phyloP scores from a whole-genome alignment of 2,797 vertebrate genomes.

The Galago senegalensis region DNA sequence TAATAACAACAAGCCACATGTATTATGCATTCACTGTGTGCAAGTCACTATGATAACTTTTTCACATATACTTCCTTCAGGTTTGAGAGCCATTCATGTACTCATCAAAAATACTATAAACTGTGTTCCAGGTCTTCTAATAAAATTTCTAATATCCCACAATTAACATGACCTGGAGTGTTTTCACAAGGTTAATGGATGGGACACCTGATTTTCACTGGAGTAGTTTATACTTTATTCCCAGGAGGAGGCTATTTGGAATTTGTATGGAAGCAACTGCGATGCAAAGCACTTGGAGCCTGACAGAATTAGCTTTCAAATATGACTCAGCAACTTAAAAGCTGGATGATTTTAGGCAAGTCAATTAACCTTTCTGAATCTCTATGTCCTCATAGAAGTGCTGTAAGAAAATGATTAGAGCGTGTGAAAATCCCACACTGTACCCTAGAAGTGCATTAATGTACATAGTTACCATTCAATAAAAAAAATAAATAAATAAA shows the following conservation, averaged over 20 bases:
- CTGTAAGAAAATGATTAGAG: conserved; percentile 37
- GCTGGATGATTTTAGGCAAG: conserved; percentile 56
- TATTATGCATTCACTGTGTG: not conserved
- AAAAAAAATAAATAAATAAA: too few species aligned
- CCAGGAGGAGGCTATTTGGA: not conserved
- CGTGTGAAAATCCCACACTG: too few species aligned
- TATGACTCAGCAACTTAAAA: conserved; percentile 58
- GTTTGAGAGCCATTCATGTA: not conserved
- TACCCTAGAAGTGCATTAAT: too few species aligned
- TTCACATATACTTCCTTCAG: not conserved
- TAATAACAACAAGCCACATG: not conserved
- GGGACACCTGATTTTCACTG: not conserved
- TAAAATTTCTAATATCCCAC: not conserved
- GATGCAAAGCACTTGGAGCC: not conserved
- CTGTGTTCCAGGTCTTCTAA: not conserved
- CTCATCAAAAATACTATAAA: not conserved
- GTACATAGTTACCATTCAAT: too few species aligned
- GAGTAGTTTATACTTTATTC: not conserved
- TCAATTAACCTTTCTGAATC: conserved; percentile 61
- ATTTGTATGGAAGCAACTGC: not conserved
- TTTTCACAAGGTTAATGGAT: not conserved
- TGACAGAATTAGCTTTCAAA: not conserved
- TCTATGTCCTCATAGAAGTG: not conserved
- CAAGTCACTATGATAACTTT: not conserved
- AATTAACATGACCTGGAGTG: not conserved